Base-by-base conservation (phyloP, 2,888 invertebrate species). In the Papilio gigon region DNA sequence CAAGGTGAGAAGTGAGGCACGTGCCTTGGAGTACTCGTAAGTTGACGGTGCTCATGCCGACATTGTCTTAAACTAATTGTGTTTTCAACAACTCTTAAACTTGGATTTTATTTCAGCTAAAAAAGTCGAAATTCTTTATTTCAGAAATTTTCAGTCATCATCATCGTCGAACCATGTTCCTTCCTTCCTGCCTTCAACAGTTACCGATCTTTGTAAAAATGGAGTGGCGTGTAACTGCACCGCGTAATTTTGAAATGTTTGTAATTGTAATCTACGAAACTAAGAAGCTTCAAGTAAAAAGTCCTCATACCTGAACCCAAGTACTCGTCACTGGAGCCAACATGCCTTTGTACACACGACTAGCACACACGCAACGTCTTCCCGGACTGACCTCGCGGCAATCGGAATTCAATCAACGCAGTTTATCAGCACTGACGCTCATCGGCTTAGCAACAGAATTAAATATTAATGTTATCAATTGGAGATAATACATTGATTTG, bases 231-330 rank as follows among this genome's bases (percentile, higher is more conserved):
- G n/a, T n/a, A n/a, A n/a, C n/a, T n/a, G n/a, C n/a, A n/a, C n/a
- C n/a, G n/a, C n/a, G n/a, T n/a, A n/a, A n/a, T n/a, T n/a, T n/a
- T n/a, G n/a, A n/a, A n/a, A n/a, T n/a, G n/a, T n/a, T n/a, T n/a
- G n/a, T n/a, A n/a, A n/a, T n/a, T n/a, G 40, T 9, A 40, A 40
- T 4, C 12, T 0, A 12, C 40, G 14, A 3, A 2, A 40, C 62
- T 8, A 33, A 20, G 33, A 33, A n/a, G n/a, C n/a, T n/a, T 44
- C 30, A 44, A 9, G 8, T 44, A 44, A 44, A 0, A 44, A 44
- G 20, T 1, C 8, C 4, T 47, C 75, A 47, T 74, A 84, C 84
- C 83, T 87, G 85, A 20, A 86, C 78, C 80, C 82, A 85, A 68
- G 80, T 84, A 40, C 81, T 80, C 65, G 79, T 78, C 47, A 85